Evolutionary conservation across 2,797 vertebrate species (phyloP).

Genomic region (Avahi laniger): DNA sequence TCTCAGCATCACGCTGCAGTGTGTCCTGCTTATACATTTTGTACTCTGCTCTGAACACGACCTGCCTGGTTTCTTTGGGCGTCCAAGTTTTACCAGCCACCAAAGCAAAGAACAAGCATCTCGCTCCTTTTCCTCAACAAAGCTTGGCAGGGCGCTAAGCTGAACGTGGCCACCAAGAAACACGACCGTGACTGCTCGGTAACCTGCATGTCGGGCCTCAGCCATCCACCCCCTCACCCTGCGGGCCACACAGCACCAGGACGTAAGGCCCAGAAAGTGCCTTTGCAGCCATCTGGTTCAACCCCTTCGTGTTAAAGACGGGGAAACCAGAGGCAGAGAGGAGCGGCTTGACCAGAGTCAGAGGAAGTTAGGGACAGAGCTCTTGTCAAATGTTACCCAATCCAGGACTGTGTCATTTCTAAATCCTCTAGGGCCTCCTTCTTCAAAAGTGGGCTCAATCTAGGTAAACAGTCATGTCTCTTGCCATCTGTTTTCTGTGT

Average conservation of each 20-base stretch:
- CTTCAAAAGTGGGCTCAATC: not conserved
- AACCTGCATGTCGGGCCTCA: not conserved
- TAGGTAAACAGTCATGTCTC: not conserved
- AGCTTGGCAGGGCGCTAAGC: rapidly evolving
- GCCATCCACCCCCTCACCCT: not conserved
- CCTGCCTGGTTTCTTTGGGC: not conserved
- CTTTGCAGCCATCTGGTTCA: not conserved
- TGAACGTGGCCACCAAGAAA: not conserved
- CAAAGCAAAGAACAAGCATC: not conserved
- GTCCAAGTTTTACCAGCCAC: not conserved
- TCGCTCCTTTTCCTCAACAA: not conserved
- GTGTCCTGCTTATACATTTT: too few relatives aligned
- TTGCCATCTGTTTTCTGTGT: not conserved
- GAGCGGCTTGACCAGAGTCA: not conserved
- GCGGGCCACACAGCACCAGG: not conserved
- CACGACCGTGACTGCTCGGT: not conserved
- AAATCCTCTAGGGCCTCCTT: not conserved
- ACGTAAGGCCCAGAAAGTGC: not conserved
- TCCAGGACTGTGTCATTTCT: not conserved
- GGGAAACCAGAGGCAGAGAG: not conserved
- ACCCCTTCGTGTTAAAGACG: not conserved
- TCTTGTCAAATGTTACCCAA: not conserved
- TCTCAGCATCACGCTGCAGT: rapidly evolving
- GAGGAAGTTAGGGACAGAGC: not conserved
- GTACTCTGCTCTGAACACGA: rapidly evolving